A percentile compares a stretch with the other conserved stretches of the same genome.
phyloP scores from a whole-genome alignment of 2,113 vertebrate genomes.

The Eublepharis macularius region DNA sequence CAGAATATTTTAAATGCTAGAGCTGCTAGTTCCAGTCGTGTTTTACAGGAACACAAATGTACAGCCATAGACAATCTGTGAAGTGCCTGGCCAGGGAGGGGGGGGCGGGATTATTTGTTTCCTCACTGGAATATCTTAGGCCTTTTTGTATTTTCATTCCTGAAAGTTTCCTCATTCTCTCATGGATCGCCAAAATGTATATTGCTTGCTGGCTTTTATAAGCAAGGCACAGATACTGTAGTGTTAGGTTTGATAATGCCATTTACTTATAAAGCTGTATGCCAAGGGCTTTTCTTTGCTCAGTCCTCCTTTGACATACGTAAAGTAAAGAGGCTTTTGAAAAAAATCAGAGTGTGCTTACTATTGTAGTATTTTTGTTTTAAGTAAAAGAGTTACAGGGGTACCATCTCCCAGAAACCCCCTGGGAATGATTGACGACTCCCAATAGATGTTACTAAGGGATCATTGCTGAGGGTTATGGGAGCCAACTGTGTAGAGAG shows the following conservation, averaged over 20 bases:
- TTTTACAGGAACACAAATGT: not conserved
- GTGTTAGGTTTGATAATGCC: not conserved
- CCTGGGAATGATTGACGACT: too few relatives aligned
- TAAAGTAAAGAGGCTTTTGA: too few relatives aligned
- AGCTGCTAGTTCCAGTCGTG: not conserved
- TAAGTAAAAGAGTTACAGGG: not conserved
- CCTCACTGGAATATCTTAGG: constrained; percentile 15
- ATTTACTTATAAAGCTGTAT: constrained; percentile 22
- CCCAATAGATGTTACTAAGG: not conserved
- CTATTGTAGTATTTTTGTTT: too few relatives aligned
- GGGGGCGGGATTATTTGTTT: not conserved
- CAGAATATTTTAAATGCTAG: constrained; percentile 5
- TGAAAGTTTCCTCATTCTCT: not conserved
- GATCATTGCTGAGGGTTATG: not conserved
- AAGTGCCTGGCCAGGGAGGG: not conserved
- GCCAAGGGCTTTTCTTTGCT: constrained; percentile 21
- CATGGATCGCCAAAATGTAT: not conserved
- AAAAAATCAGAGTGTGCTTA: too few relatives aligned
- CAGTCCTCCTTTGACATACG: constrained; percentile 11
- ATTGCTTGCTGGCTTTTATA: not conserved
- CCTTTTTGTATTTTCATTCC: constrained; percentile 19
- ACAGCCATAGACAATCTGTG: not conserved
- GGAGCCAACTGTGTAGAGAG: constrained; percentile 1
- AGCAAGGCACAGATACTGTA: not conserved
- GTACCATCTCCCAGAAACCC: too few relatives aligned